Conservation (phyloP, 2,113 vertebrate genomes). For the Junco hyemalis region DNA sequence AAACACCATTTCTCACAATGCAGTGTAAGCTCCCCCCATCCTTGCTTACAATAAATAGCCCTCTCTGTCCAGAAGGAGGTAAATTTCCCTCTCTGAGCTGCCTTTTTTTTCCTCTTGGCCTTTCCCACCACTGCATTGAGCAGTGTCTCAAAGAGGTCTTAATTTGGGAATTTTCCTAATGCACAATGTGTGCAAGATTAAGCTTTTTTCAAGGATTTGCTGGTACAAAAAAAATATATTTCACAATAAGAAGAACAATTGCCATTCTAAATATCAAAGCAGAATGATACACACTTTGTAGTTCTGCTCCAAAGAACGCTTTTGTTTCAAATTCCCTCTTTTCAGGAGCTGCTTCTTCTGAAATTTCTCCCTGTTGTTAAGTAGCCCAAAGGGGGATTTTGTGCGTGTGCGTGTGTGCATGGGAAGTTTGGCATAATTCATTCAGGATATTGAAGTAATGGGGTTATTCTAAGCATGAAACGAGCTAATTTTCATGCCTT, state of each 20-base stretch:
- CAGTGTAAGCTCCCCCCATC: not conserved
- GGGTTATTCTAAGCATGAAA: conserved; percentile 53
- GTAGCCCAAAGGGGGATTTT: conserved; percentile 9
- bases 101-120: not conserved
- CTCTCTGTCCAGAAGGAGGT: not conserved
- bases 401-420: accelerated
- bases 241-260: not conserved
- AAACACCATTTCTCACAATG: not conserved
- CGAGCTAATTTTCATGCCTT: conserved; percentile 1
- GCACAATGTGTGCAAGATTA: not conserved
- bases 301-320: not conserved
- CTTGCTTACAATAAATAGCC: not conserved
- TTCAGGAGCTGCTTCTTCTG: not conserved
- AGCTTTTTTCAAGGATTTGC: not conserved
- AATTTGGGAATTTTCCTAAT: not conserved
- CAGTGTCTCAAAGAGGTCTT: not conserved
- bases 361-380: not conserved
- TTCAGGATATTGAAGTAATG: conserved; percentile 28
- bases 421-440: conserved; percentile 10
- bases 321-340: conserved; percentile 25
- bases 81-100: not conserved
- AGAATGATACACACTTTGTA: not conserved
- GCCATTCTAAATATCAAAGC: not conserved
- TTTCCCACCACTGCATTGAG: not conserved
- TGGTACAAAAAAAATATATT: not conserved